phyloP scores from a whole-genome alignment of 2,888 invertebrate species.

The Dendrolimus houi region DNA sequence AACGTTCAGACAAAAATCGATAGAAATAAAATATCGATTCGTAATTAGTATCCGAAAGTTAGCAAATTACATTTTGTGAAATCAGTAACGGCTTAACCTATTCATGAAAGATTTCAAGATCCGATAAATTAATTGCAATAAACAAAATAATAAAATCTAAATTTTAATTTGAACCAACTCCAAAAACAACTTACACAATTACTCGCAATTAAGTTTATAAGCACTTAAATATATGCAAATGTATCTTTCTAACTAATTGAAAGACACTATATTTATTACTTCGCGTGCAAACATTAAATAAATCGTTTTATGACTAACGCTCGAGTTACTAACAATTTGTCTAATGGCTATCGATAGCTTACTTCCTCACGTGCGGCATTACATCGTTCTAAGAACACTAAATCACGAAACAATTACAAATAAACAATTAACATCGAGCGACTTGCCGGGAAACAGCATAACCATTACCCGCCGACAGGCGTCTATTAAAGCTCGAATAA shows the following conservation, averaged over 20 bases:
- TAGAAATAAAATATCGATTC: not conserved
- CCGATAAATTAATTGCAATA: constrained; percentile 30
- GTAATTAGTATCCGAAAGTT: constrained; percentile 10
- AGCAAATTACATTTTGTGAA: constrained; percentile 22
- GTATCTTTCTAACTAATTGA: constrained; percentile 43
- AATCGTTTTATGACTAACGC: constrained; percentile 46
- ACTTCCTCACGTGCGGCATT: constrained; percentile 41
- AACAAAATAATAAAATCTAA: constrained; percentile 27
- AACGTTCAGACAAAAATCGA: not conserved
- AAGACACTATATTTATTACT: constrained; percentile 33
- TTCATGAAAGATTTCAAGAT: constrained; percentile 24
- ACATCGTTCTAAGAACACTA: constrained; percentile 25
- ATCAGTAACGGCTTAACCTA: constrained; percentile 26
- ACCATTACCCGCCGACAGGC: not conserved
- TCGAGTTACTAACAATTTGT: constrained; percentile 47
- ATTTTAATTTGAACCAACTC: constrained; percentile 34
- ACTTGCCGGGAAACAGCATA: not conserved
- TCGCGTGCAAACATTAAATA: constrained; percentile 63
- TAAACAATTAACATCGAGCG: constrained; percentile 9
- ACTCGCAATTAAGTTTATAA: constrained; percentile 40
- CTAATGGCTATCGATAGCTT: constrained; percentile 45
- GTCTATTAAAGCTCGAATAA: not conserved
- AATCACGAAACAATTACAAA: constrained; percentile 32
- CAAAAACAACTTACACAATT: constrained; percentile 37
- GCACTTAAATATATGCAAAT: constrained; percentile 48